Evolutionary conservation across 2,888 invertebrate species (phyloP).

Genomic region (Mimachlamys varia): DNA sequence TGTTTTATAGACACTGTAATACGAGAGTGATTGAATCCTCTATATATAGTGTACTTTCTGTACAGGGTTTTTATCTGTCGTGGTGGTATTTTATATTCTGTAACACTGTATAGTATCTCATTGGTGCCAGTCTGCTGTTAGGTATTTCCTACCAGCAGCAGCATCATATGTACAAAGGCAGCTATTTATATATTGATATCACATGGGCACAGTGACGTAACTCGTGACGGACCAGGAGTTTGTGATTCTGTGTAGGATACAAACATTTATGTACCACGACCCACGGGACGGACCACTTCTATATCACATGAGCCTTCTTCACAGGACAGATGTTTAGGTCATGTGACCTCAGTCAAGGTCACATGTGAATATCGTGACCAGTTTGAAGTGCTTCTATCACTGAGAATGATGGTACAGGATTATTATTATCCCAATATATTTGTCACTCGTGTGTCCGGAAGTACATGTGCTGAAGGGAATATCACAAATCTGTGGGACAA

Average conservation of each 20-base stretch:
- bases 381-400: conserved; percentile 9
- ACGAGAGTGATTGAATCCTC: not conserved
- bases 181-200: conserved; percentile 24
- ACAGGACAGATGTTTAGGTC: not conserved
- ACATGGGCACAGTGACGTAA: not conserved
- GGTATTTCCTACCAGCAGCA: not conserved
- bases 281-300: not conserved
- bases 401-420: not conserved
- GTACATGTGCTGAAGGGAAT: not conserved
- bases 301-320: not conserved
- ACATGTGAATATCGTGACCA: not conserved
- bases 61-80: not conserved
- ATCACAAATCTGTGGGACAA: not conserved
- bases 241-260: not conserved
- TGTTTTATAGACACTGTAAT: not conserved
- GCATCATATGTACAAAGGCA: not conserved
- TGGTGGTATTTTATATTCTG: not conserved
- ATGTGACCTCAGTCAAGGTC: not conserved
- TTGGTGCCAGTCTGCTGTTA: not conserved
- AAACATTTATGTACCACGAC: not conserved
- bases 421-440: not conserved
- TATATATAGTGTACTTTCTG: not conserved
- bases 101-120: conserved; percentile 26
- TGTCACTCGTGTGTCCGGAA: not conserved
- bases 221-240: not conserved